These are phyloP conservation scores for Chaenogobius annularis DNA, from an alignment of 2,113 vertebrate species.

Conservation along the genomic window DNA sequence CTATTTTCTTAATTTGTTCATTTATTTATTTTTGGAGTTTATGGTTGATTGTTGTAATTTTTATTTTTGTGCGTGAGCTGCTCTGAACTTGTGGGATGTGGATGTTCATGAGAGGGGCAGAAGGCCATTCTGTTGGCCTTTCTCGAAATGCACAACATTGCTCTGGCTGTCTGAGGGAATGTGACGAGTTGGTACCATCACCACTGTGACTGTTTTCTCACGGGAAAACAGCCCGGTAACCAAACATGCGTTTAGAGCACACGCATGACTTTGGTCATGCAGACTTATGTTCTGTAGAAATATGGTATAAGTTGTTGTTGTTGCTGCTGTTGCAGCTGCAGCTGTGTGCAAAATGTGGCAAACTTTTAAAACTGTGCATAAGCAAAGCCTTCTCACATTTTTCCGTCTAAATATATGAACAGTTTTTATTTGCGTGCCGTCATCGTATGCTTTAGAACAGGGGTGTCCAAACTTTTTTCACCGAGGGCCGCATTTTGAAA, in stretches of 20 bases:
- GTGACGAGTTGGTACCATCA: slow-evolving; percentile 62
- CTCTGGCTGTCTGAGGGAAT: slow-evolving; percentile 65
- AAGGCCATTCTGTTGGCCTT: slow-evolving; percentile 33
- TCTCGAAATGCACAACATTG: slow-evolving; percentile 58
- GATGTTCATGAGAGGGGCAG: neutral
- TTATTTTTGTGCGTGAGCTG: too few relatives aligned
- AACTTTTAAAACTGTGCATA: too few relatives aligned
- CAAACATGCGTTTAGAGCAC: slow-evolving; percentile 50
- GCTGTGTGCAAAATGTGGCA: too few relatives aligned
- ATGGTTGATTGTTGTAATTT: too few relatives aligned
- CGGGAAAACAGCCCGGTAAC: slow-evolving; percentile 61
- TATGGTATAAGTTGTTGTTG: neutral
- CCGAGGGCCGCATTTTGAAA: too few relatives aligned
- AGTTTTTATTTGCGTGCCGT: slow-evolving; percentile 17
- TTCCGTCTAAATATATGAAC: slow-evolving; percentile 41
- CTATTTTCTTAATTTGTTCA: too few relatives aligned
- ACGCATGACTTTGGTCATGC: slow-evolving; percentile 42
- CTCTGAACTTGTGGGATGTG: neutral
- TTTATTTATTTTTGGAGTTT: too few relatives aligned
- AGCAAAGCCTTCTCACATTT: too few relatives aligned
- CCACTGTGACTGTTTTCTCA: slow-evolving; percentile 67
- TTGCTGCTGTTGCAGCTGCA: too few relatives aligned
- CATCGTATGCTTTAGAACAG: neutral
- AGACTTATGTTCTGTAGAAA: neutral
- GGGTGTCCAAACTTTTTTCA: too few relatives aligned